A percentile compares a stretch with the other conserved stretches of the same genome.
phyloP scores from a whole-genome alignment of 2,888 invertebrate genomes.

The Lamproptera curius region DNA sequence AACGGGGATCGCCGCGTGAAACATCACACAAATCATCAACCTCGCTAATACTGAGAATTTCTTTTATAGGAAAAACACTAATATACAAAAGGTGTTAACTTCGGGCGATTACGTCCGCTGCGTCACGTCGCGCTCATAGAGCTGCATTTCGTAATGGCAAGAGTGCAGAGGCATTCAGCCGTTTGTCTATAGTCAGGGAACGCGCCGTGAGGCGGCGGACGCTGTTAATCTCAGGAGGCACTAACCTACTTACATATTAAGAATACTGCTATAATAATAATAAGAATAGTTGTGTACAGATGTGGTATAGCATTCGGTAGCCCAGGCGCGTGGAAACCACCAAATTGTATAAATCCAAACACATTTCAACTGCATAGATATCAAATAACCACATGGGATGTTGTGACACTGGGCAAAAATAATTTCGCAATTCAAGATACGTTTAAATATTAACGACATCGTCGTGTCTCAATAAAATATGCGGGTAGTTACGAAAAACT shows the following conservation, averaged over 20 bases:
- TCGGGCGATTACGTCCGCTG: slow-evolving; percentile 37
- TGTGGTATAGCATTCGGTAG: slow-evolving; percentile 63
- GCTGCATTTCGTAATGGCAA: slow-evolving; percentile 4
- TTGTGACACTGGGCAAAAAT: too few species aligned
- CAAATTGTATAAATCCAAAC: neutral
- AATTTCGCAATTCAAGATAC: too few species aligned
- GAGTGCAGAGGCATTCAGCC: slow-evolving; percentile 5
- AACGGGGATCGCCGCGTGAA: slow-evolving; percentile 30
- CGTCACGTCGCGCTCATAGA: slow-evolving; percentile 19
- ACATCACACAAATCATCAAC: slow-evolving; percentile 64
- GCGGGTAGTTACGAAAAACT: too few species aligned
- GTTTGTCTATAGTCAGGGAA: neutral
- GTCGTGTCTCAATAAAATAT: too few species aligned
- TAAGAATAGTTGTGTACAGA: slow-evolving; percentile 63
- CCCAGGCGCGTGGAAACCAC: slow-evolving; percentile 46
- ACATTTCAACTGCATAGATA: neutral
- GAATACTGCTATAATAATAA: slow-evolving; percentile 68
- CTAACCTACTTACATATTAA: slow-evolving; percentile 69
- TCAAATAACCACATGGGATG: too few species aligned
- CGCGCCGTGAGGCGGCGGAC: slow-evolving; percentile 31
- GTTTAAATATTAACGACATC: too few species aligned
- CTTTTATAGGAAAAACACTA: slow-evolving; percentile 50
- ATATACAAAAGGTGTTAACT: slow-evolving; percentile 68
- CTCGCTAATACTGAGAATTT: slow-evolving; percentile 69
- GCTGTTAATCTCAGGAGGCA: slow-evolving; percentile 63